phyloP scores from a whole-genome alignment of 2,797 vertebrate genomes.

The Bovichtus variegatus region DNA sequence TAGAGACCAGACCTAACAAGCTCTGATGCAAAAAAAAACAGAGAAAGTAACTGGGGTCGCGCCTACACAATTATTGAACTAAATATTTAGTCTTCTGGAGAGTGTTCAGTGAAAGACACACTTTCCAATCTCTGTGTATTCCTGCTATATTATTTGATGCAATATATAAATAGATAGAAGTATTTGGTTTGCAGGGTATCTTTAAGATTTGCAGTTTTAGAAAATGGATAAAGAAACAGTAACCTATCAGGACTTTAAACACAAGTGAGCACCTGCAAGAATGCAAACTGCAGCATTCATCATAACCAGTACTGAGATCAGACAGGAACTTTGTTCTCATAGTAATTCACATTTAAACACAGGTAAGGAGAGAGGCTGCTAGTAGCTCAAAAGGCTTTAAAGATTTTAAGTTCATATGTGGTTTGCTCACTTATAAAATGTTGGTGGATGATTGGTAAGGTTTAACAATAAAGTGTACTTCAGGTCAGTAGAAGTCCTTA shows the following conservation, averaged over 20 bases:
- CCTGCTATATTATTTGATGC: not conserved
- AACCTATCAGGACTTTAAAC: not conserved
- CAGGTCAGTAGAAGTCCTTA: conserved; percentile 11
- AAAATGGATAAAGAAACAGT: not conserved
- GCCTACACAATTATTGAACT: conserved; percentile 26
- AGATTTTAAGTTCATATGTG: not conserved
- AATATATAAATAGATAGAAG: not conserved
- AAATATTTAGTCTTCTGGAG: conserved; percentile 27
- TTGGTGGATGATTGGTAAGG: not conserved
- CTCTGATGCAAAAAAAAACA: conserved; percentile 24
- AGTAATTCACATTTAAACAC: not conserved
- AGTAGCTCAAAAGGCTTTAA: not conserved
- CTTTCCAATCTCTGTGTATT: conserved; percentile 12
- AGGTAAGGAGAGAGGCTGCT: not conserved
- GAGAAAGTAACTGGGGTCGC: conserved; percentile 8
- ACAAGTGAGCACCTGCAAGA: not conserved
- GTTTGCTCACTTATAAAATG: not conserved
- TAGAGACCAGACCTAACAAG: conserved; percentile 27
- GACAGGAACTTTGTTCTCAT: not conserved
- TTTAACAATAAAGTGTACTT: not conserved
- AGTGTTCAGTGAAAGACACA: not conserved
- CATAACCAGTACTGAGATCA: not conserved
- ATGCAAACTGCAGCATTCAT: not conserved
- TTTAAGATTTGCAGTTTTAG: not conserved
- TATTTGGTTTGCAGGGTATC: not conserved